phyloP scores from a whole-genome alignment of 2,888 invertebrate species.

The Xestia xanthographa region DNA sequence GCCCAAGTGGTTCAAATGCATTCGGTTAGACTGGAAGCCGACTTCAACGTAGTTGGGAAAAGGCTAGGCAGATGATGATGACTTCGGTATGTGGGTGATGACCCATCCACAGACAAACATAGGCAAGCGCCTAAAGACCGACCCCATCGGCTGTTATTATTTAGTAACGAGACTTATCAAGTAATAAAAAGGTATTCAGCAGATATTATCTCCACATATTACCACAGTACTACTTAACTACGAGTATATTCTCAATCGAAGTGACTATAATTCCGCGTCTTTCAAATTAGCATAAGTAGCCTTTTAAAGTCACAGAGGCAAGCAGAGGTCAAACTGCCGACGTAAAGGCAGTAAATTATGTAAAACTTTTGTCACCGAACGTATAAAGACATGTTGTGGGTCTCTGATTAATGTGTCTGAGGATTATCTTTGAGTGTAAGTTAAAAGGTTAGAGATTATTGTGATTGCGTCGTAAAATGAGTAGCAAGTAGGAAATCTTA shows the following conservation, averaged over 20 bases:
- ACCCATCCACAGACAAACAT: no score
- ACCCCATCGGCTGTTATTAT: no score
- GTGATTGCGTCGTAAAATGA: constrained; percentile 15
- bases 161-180: no score
- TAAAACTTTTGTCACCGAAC: constrained; percentile 43
- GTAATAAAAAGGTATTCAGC: neutral
- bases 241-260: constrained; percentile 8
- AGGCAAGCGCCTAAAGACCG: no score
- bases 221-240: constrained; percentile 1
- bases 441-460: constrained; percentile 4
- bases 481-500: neutral
- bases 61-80: neutral
- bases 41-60: neutral
- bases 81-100: no score
- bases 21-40: neutral
- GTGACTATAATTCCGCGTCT: constrained; percentile 26
- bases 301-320: constrained; percentile 31
- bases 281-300: constrained; percentile 50
- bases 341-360: constrained; percentile 34
- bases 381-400: constrained; percentile 38
- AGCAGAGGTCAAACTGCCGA: constrained; percentile 41
- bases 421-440: neutral
- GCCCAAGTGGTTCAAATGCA: no score
- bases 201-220: neutral
- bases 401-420: constrained; percentile 30